Percentiles rank a stretch among this genome's conserved stretches.
These are phyloP conservation scores for Endotricha flammealis DNA, from an alignment of 2,888 invertebrate species.

Conservation along the genomic window DNA sequence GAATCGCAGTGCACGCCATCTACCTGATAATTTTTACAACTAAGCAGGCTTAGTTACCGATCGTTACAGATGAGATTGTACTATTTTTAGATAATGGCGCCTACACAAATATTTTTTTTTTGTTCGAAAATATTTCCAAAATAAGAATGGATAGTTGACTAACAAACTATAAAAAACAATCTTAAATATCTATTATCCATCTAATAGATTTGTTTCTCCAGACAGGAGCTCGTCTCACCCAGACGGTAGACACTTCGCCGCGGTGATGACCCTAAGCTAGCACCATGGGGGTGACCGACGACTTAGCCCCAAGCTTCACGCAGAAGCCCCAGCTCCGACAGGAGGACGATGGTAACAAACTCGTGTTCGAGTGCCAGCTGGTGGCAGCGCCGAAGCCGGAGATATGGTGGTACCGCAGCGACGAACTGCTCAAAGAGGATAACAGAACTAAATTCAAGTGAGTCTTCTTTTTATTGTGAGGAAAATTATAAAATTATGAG, in stretches of 20 bases:
- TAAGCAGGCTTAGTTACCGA: no score
- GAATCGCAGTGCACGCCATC: no score
- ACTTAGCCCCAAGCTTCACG: constrained; percentile 98
- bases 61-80: no score
- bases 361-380: constrained; percentile 96
- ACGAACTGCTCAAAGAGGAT: constrained; percentile 90
- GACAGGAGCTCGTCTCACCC: constrained; percentile 15
- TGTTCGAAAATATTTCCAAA: no score
- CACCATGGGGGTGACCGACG: constrained; percentile 91
- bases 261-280: constrained; percentile 68
- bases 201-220: neutral
- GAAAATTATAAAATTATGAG: no score
- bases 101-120: no score
- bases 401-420: constrained; percentile 94
- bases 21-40: no score
- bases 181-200: no score
- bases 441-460: constrained; percentile 88
- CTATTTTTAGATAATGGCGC: no score
- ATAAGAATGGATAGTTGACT: no score
- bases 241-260: constrained; percentile 28
- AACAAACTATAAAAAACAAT: no score
- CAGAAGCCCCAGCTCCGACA: constrained; percentile 98
- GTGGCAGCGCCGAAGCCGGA: constrained; percentile 92
- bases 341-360: constrained; percentile 96
- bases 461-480: constrained; percentile 35